A percentile compares a stretch with the other conserved stretches of the same genome.
Conservation (phyloP, 2,888 invertebrate genomes). For the Leptopterna dolabrata region DNA sequence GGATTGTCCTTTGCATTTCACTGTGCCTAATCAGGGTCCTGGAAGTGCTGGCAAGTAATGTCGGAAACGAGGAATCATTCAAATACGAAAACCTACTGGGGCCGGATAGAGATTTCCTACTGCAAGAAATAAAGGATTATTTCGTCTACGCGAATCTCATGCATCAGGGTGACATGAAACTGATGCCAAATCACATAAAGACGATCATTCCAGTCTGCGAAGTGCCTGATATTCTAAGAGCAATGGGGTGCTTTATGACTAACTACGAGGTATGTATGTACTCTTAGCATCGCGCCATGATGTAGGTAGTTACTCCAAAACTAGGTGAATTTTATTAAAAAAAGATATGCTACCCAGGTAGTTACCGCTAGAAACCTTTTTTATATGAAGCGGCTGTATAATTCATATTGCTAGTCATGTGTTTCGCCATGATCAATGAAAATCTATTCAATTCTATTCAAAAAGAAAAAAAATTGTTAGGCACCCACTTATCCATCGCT, state of each 20-base stretch:
- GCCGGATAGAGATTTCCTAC: conserved; percentile 29
- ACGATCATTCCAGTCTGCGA: conserved; percentile 39
- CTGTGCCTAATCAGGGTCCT: neutral
- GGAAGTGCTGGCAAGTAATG: conserved; percentile 40
- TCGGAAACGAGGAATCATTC: conserved; percentile 36
- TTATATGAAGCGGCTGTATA: too few relatives aligned
- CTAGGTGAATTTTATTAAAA: too few relatives aligned
- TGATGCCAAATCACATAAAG: neutral
- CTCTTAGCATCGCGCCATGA: neutral
- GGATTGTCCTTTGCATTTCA: too few relatives aligned
- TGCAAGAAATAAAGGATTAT: conserved; percentile 55
- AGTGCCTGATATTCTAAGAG: conserved; percentile 53
- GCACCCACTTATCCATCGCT: too few relatives aligned
- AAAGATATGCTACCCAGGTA: too few relatives aligned
- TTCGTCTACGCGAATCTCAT: conserved; percentile 51
- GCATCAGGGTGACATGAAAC: conserved; percentile 35
- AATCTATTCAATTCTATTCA: too few relatives aligned
- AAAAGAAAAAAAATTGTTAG: too few relatives aligned
- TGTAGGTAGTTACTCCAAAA: too few relatives aligned
- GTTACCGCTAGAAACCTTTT: too few relatives aligned
- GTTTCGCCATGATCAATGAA: too few relatives aligned
- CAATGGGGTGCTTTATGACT: conserved; percentile 56
- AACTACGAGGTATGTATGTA: conserved; percentile 50
- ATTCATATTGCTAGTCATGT: too few relatives aligned
- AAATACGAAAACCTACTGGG: conserved; percentile 46